These are phyloP conservation scores for Trichosurus vulpecula DNA, from an alignment of 2,797 vertebrate genomes.

Conservation along the genomic window DNA sequence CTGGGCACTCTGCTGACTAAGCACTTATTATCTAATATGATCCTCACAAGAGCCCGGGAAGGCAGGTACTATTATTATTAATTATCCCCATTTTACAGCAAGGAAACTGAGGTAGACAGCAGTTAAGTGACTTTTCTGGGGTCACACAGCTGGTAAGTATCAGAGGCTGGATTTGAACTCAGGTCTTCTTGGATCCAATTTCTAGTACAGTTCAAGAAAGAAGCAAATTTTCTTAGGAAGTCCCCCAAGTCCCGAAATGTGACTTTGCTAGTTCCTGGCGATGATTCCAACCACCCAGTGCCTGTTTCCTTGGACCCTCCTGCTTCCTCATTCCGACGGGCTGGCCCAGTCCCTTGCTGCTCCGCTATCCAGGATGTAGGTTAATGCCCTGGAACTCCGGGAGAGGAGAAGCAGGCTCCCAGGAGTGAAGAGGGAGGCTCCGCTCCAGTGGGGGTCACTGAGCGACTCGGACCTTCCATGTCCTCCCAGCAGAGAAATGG, in stretches of 20 bases:
- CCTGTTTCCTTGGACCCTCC: slow-evolving; percentile 63
- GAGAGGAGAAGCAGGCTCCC: slow-evolving; percentile 66
- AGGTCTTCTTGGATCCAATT: not conserved
- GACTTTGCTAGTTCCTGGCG: not conserved
- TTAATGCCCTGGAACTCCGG: slow-evolving; percentile 46
- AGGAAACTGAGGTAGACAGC: no score
- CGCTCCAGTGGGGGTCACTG: not conserved
- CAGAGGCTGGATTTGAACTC: no score
- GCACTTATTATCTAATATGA: no score
- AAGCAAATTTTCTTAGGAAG: not conserved
- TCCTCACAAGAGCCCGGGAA: no score
- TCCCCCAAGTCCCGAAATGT: not conserved
- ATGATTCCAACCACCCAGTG: slow-evolving; percentile 72
- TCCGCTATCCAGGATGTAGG: slow-evolving; percentile 41
- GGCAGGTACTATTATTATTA: no score
- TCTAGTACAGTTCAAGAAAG: not conserved
- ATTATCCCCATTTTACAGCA: no score
- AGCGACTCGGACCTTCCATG: no score
- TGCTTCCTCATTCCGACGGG: not conserved
- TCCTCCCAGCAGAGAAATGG: no score
- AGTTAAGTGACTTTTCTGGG: no score
- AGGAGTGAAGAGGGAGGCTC: slow-evolving; percentile 9
- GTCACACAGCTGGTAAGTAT: no score
- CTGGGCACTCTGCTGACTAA: no score
- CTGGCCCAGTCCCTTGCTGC: slow-evolving; percentile 67